Evolutionary conservation across 2,113 vertebrate species (phyloP), one percentile per base, ranked within the genome.

Genomic region (Otocyon megalotis): DNA sequence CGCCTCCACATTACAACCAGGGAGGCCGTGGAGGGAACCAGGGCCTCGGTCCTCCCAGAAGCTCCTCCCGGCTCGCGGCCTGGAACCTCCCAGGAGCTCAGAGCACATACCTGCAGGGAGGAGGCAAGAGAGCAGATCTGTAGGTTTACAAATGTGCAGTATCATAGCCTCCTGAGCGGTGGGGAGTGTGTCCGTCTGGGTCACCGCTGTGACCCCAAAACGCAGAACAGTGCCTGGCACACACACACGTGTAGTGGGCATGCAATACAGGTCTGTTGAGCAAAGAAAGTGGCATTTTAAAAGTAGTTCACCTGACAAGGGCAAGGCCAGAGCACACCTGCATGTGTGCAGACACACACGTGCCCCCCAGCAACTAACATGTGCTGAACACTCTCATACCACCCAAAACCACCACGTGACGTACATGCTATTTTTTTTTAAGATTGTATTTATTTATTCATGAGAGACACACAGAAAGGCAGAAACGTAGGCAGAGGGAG

Each of bases 21-120:
- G 20, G 14, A 48, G 76, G 37, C 12, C 0, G 15, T 2, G n/a
- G 14, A 2, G 2, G 0, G 2, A 53, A 50, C 5, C 0, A 0
- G 19, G 35, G 30, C 22, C 28, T 22, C 50, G 0, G 20, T 2
- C 35, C 65, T 30, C 35, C 35, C 1, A 3, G 26, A 60, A 14
- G 26, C 62, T 15, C 43, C 32, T 28, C 53, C 1, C 24, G 13
- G 9, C 4, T 77, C 20, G 3, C 1, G 26, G 53, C 62, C 71
- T 62, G 43, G 32, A 69, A 37, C 32, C 14, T 50, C n/a, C n/a
- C 28, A 54, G 43, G 8, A 54, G 35, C 35, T 48, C 26, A 32
- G 82, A 26, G 19, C 35, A 32, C 10, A 2, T n/a, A 16, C 32
- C 20, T 0, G 13, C 53, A 5, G 28, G 19, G 11, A 50, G 50